Evolutionary conservation across 2,113 vertebrate genomes (phyloP), one percentile per base, ranked within the genome.

Genomic region (Ranitomeya imitator): DNA sequence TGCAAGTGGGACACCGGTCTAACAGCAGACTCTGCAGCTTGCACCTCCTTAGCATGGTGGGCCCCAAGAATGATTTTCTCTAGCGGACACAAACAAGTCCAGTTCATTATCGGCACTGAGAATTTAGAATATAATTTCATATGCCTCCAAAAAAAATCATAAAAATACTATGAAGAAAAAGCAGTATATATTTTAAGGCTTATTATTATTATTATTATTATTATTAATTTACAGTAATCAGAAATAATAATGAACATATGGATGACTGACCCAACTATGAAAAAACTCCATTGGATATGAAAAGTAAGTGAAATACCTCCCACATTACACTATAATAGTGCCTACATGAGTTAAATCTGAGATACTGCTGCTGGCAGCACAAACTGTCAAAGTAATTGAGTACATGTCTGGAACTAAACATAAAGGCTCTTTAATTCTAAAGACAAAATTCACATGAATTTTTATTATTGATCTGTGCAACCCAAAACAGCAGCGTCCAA

Each of bases 361-460:
- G 16, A 76, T 85, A 60, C 76, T 76, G 65, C 84, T 85, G 84
- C 54, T 61, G 54, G 69, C 54, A 74, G 54, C 7, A 4, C 55
- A 19, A 81, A 60, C 79, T 81, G 79, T 81, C 79, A 81, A 55
- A 81, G 59, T 26, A 81, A 81, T 61, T 81, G 61, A 81, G 79
- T 81, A 81, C 79, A 81, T 80, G 55, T 81, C 26, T 81, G 55
- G 15, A 81, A 81, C 26, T 37, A 60, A 59, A 74, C 76, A 57
- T 61, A 85, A 85, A 73, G 65, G 65, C 23, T 60, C 59, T 85
- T 74, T 85, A 57, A 76, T 74, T 74, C 84, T 85, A 85, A 85
- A 57, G 65, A 65, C 54, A 86, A 86, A 86, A 65, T 59, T 86
- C 71, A 79, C 74, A 78, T 65, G 31, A 65, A 52, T 55, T 86